These are phyloP conservation scores for Laticauda laticaudata DNA, from an alignment of 2,113 vertebrate genomes.

Conservation along the genomic window DNA sequence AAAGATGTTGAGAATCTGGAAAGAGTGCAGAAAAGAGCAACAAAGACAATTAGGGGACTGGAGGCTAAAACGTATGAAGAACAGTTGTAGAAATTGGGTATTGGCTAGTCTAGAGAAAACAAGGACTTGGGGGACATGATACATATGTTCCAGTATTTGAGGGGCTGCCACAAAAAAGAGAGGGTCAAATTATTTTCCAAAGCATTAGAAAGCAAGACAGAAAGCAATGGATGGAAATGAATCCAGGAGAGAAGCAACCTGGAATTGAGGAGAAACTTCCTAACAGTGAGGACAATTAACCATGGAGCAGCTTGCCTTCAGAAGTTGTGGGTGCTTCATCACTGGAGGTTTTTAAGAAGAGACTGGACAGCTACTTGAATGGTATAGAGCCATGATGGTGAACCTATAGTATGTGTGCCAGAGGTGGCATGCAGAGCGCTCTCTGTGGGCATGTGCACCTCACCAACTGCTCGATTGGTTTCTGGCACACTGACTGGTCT, in stretches of 20 bases:
- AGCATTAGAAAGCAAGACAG: not conserved
- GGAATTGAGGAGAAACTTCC: not conserved
- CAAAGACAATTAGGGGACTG: too few species aligned
- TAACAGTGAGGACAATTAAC: not conserved
- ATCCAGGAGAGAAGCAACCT: not conserved
- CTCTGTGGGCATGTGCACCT: too few species aligned
- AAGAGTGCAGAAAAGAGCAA: not conserved
- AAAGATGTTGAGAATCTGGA: not conserved
- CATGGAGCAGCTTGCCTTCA: not conserved
- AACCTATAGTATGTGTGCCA: too few species aligned
- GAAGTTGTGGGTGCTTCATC: not conserved
- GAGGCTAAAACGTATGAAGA: not conserved
- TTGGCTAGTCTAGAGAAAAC: too few species aligned
- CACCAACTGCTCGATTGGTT: too few species aligned
- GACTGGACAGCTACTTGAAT: not conserved
- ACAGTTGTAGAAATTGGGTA: too few species aligned
- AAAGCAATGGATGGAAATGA: not conserved
- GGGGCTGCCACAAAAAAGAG: not conserved
- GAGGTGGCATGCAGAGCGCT: too few species aligned
- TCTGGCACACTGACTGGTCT: too few species aligned
- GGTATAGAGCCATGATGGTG: not conserved
- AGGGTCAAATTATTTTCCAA: not conserved
- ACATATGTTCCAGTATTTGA: not conserved
- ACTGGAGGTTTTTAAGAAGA: not conserved
- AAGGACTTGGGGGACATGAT: not conserved